Evolutionary conservation across 2,888 invertebrate species (phyloP), one percentile per base, ranked within the genome.

Genomic region (Hesperia comma): DNA sequence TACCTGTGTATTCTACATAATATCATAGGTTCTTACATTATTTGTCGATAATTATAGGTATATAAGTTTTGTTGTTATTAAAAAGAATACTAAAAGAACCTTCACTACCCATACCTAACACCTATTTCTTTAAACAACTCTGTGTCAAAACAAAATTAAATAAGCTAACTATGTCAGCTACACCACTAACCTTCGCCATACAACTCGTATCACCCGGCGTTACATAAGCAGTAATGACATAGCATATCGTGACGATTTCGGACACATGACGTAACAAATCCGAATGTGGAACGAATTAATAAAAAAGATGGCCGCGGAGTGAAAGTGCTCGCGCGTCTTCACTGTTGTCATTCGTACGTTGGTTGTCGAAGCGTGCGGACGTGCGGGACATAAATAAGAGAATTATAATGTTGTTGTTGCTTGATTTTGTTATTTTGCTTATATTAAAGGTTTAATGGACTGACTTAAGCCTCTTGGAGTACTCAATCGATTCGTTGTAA

Each of bases 201-300:
- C 61, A 67, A 54, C 43, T 21, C 58, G 49, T 55, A 55, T 55
- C 55, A 55, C 67, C 55, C 61, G 61, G 55, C 58, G 43, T 69
- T 68, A 69, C 70, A 68, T 69, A 68, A 67, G 68, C 64, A 69
- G 62, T 68, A 67, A 71, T 72, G 69, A 70, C 85, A 86, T 83
- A 85, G 85, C 71, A 76, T 74, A 75, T 40, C 74, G 73, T 53
- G 54, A 53, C 62, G 40, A 54, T 57, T 57, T 77, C 77, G 79
- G 79, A 79, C 74, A 77, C 79, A 77, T 91, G 90, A 90, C 88
- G 87, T 90, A 89, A 90, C 82, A 70, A 76, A 81, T 83, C 85
- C 81, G 79, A 85, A 92, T 84, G 87, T 92, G 83, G 92, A 90
- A 80, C 90, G 87, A 82, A 85, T 87, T 85, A 86, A 88, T 87